These are phyloP conservation scores for Amphimallon solstitiale DNA, from an alignment of 2,888 invertebrate genomes.

Conservation along the genomic window DNA sequence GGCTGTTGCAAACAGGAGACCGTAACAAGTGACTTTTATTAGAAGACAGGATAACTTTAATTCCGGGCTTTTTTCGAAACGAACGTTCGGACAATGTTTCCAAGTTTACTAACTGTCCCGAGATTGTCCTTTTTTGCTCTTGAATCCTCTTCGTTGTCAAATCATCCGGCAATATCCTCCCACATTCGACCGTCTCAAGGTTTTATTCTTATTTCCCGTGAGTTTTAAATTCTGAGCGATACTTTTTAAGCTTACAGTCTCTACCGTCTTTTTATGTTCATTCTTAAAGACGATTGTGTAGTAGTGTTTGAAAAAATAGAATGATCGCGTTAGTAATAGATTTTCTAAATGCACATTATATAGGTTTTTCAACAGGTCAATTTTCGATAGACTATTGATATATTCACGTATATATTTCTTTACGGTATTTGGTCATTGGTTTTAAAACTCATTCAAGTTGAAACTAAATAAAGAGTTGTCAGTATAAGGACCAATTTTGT, in stretches of 20 bases:
- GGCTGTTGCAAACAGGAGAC: not conserved
- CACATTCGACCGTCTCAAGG: slow-evolving; percentile 8
- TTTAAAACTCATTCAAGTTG: no score
- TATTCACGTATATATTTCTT: not conserved
- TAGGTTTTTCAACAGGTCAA: not conserved
- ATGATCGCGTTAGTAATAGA: slow-evolving; percentile 10
- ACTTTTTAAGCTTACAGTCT: slow-evolving; percentile 25
- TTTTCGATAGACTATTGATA: not conserved
- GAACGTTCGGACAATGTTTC: slow-evolving; percentile 11
- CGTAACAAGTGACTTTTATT: slow-evolving; percentile 26
- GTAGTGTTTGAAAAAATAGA: slow-evolving; percentile 5
- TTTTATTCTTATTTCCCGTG: slow-evolving; percentile 31
- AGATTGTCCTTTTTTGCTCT: slow-evolving; percentile 18
- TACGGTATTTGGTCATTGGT: not conserved
- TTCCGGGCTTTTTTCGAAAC: slow-evolving; percentile 3
- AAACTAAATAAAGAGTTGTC: no score
- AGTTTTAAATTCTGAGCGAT: slow-evolving; percentile 29
- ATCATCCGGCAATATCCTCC: slow-evolving; percentile 27
- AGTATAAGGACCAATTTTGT: no score
- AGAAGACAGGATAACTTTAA: slow-evolving; percentile 18
- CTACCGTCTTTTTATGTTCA: slow-evolving; percentile 13
- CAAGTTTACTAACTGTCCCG: slow-evolving; percentile 14
- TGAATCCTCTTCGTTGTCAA: slow-evolving; percentile 18
- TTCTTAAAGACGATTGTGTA: slow-evolving; percentile 12
- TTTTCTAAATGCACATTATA: not conserved